Evolutionary conservation across 2,888 invertebrate species (phyloP).

Genomic region (Drosophila birchii): DNA sequence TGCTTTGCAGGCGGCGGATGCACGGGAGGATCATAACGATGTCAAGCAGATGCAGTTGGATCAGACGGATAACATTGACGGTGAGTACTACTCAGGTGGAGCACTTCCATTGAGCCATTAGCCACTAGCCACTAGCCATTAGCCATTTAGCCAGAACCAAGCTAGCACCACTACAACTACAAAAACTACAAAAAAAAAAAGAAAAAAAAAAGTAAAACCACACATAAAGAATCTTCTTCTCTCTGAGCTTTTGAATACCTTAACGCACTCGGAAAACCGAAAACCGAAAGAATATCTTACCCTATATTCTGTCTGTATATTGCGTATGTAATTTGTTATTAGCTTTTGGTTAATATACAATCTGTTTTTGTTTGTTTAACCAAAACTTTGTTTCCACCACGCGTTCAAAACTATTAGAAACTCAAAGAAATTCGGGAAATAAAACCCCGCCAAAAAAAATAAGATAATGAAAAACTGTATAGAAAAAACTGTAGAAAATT

Average conservation of each 20-base stretch:
- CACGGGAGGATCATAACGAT: slow-evolving; percentile 86
- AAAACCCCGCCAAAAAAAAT: slow-evolving; percentile 20
- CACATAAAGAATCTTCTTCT: slow-evolving; percentile 56
- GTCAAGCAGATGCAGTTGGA: slow-evolving; percentile 87
- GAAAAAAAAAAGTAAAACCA: slow-evolving; percentile 22
- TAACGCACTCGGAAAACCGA: slow-evolving; percentile 62
- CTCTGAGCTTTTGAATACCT: slow-evolving; percentile 73
- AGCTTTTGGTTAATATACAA: slow-evolving; percentile 67
- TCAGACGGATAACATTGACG: slow-evolving; percentile 90
- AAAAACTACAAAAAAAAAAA: slow-evolving; percentile 21
- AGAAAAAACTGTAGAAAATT: slow-evolving; percentile 55
- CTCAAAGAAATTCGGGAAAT: slow-evolving; percentile 43
- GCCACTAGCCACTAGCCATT: slow-evolving; percentile 20
- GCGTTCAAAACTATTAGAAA: slow-evolving; percentile 35
- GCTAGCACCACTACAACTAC: slow-evolving; percentile 47
- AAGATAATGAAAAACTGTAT: slow-evolving; percentile 31
- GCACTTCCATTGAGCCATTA: slow-evolving; percentile 38
- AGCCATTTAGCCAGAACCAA: slow-evolving; percentile 42
- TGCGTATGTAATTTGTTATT: slow-evolving; percentile 53
- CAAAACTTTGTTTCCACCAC: slow-evolving; percentile 38
- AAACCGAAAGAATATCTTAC: slow-evolving; percentile 39
- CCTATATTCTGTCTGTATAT: slow-evolving; percentile 34
- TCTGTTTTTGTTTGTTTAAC: slow-evolving; percentile 41
- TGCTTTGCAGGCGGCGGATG: slow-evolving; percentile 85
- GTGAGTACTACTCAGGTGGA: slow-evolving; percentile 86